Base-by-base conservation (phyloP, 2,797 vertebrate species). In the Parauchenoglanis punctatus region DNA sequence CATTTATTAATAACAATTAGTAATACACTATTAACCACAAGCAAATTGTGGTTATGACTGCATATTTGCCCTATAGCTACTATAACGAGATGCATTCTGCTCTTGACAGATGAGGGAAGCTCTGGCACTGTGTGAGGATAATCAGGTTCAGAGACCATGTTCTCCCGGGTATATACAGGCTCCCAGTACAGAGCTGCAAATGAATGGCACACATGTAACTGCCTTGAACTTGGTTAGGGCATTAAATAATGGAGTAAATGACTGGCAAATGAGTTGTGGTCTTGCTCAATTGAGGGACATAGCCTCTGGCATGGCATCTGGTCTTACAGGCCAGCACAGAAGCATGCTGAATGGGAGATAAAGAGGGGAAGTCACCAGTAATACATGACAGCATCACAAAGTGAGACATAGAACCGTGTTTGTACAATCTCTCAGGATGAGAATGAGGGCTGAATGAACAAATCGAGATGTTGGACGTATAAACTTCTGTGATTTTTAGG, bases 241-340 rank as follows among this genome's bases (percentile, higher is more conserved):
- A 84, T 91, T 91, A 90, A 91, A 91, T 91, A 91, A 91, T 91
- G 87, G 83, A 91, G 90, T 85, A 90, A 91, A 90, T 88, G 86
- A 87, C 91, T 91, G 91, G 91, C 91, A 91, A 87, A 88, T 80
- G 86, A 88, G 86, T 87, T 89, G 58, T 88, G 88, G 80, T 86
- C 85, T 91, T 87, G 81, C 86, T 89, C 84, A 87, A 86, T 89
- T 89, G 85, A 88, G 88, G 85, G 88, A 81, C 88, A 87, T 88
- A 87, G 89, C 90, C 90, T 87, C 87, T 90, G 88, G 90, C 90
- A 91, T 87, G 86, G 89, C 90, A 91, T 91, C 90, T 91, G 89
- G 88, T 90, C 89, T 90, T 87, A 78, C 85, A 90, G 88, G 90
- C 88, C 90, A 90, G 83, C 72, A 82, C 78, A 87, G 72, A 87